These are phyloP conservation scores for Apus apus DNA, from an alignment of 2,113 vertebrate species.

Conservation along the genomic window DNA sequence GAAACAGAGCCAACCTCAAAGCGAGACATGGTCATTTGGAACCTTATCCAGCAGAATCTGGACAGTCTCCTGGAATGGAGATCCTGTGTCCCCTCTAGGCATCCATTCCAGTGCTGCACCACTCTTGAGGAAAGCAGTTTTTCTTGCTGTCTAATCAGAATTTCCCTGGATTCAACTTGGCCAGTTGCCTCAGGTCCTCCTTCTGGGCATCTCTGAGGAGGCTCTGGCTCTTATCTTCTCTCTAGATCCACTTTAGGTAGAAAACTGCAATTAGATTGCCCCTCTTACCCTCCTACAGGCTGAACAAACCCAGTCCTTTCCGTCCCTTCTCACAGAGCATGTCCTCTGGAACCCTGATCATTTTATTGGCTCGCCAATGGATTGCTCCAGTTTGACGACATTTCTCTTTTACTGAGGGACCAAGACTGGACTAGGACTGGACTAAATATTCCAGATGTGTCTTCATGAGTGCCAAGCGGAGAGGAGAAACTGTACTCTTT, in stretches of 20 bases:
- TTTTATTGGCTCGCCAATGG: background rate
- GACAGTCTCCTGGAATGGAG: background rate
- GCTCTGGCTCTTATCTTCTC: background rate
- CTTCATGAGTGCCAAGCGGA: background rate
- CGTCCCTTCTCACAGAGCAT: background rate
- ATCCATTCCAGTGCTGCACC: background rate
- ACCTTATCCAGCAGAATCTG: background rate
- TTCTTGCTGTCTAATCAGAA: background rate
- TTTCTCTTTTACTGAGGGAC: background rate
- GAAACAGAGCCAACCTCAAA: background rate
- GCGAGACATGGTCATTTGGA: background rate
- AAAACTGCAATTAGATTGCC: background rate
- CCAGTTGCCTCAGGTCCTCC: background rate
- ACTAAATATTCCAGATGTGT: background rate
- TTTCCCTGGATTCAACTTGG: background rate
- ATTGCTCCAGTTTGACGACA: background rate
- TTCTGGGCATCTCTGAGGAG: background rate
- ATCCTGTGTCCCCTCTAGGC: background rate
- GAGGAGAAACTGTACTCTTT: background rate
- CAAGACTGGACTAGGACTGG: background rate
- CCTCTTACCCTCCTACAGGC: background rate
- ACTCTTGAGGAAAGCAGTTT: background rate
- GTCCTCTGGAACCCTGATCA: background rate
- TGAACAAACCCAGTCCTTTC: background rate
- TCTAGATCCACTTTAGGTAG: background rate